Evolutionary conservation across 2,797 vertebrate species (phyloP).

Genomic region (Ara ararauna): DNA sequence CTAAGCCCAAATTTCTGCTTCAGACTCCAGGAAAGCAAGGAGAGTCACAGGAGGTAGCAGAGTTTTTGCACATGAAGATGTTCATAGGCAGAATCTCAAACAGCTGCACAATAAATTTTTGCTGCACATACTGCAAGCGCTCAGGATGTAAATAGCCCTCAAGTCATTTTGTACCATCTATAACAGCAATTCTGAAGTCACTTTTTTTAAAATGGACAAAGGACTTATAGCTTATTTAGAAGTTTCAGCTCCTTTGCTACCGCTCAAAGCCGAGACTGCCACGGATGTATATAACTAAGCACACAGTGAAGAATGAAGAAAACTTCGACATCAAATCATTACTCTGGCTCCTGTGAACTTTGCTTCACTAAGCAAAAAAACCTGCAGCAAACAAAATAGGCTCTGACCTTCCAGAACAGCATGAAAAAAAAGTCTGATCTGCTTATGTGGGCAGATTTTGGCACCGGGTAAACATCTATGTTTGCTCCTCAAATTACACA

Average conservation of each 20-base stretch:
- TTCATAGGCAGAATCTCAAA: neutral
- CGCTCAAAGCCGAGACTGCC: neutral
- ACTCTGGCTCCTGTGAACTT: slow-evolving; percentile 30
- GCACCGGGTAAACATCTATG: slow-evolving; percentile 48
- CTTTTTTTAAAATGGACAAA: neutral
- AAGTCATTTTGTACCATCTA: neutral
- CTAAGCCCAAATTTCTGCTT: neutral
- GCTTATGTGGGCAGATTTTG: slow-evolving; percentile 62
- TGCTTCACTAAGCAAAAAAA: slow-evolving; percentile 30
- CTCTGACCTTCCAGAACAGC: slow-evolving; percentile 45
- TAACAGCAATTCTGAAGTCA: neutral
- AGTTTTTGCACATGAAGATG: neutral
- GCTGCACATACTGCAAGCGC: neutral
- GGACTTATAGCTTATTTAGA: neutral
- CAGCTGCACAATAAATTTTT: neutral
- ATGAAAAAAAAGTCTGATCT: slow-evolving; percentile 8
- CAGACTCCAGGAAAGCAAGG: neutral
- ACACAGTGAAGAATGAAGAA: neutral
- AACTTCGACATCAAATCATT: slow-evolving; percentile 8
- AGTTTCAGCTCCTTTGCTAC: neutral
- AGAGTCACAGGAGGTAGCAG: neutral
- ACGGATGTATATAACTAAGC: neutral
- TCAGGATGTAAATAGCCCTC: neutral
- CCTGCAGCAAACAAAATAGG: neutral
- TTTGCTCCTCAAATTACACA: slow-evolving; percentile 62